phyloP scores from a whole-genome alignment of 2,888 invertebrate species.

The Exocentrus adspersus region DNA sequence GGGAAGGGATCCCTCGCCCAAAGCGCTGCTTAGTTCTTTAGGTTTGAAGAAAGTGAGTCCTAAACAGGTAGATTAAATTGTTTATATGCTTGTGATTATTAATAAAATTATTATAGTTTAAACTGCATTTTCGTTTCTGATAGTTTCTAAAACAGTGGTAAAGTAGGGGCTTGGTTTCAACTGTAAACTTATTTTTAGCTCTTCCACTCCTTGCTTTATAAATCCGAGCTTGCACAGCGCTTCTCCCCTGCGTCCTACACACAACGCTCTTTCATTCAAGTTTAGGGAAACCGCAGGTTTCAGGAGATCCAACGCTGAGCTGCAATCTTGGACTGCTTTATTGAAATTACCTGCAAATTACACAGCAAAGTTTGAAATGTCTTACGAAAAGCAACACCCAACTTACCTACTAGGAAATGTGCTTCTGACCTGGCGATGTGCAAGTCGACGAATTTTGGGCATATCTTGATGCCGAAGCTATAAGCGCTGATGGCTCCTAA shows the following conservation, averaged over 20 bases:
- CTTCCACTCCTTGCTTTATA: constrained; percentile 75
- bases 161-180: constrained; percentile 72
- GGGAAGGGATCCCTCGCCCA: constrained; percentile 90
- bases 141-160: constrained; percentile 56
- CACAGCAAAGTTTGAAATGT: no score
- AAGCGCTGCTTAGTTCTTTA: constrained; percentile 75
- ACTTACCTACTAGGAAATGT: constrained; percentile 70
- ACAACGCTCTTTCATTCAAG: constrained; percentile 74
- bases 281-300: constrained; percentile 79
- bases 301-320: constrained; percentile 78
- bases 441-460: constrained; percentile 76
- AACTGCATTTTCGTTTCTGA: neutral
- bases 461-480: constrained; percentile 79
- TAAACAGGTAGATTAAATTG: neutral
- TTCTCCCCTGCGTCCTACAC: constrained; percentile 79
- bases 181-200: constrained; percentile 78
- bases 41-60: constrained; percentile 54
- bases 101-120: neutral
- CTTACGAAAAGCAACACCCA: no score
- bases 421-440: constrained; percentile 82
- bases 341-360: constrained; percentile 71
- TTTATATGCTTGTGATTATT: constrained; percentile 7
- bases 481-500: constrained; percentile 86
- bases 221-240: constrained; percentile 77
- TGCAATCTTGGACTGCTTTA: constrained; percentile 68